Base-by-base conservation (phyloP, 1,140 invertebrate species). In the Drosophila neocordata region DNA sequence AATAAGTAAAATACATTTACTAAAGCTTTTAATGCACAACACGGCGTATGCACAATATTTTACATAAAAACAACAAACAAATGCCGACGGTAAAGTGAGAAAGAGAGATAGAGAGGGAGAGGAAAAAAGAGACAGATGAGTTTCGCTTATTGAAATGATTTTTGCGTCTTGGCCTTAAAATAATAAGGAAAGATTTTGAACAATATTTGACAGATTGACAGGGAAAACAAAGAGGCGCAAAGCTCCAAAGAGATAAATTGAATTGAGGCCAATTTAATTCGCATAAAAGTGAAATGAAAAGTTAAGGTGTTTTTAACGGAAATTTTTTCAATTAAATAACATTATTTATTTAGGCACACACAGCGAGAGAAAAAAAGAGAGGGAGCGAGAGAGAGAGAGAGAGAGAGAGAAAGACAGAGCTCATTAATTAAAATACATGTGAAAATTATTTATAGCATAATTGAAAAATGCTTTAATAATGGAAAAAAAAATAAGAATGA, bases 1-100 rank as follows among this genome's bases (percentile, higher is more conserved):
- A 44, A 48, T 11, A 48, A 48, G 18, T 18, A 11, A 15, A 48
- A 20, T 48, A 48, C 4, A 48, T 48, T 48, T 48, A 9, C 15
- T 53, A 85, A 87, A 87, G 82, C 81, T 87, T 85, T 85, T 85
- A 85, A 87, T 85, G 81, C 77, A 78, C 67, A 85, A 65, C 82
- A 60, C 56, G 81, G 64, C 81, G 81, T 72, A 85, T 80, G 79
- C 82, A 80, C 77, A 62, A 85, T 87, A 81, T 81, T 85, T 85
- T 81, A 87, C 81, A 81, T 87, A 87, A 85, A 84, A 68, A 68
- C 80, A 76, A 84, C 76, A 83, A 84, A 83, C 76, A 83, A 79
- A 83, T 65, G 41, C 56, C 51, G 57, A 22, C 61, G 41, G 41
- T 1, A 48, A 71, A 80, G 12, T 7, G 58, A 1, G 15, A 18